phyloP scores from a whole-genome alignment of 2,888 invertebrate species.

The Parnassius apollo region DNA sequence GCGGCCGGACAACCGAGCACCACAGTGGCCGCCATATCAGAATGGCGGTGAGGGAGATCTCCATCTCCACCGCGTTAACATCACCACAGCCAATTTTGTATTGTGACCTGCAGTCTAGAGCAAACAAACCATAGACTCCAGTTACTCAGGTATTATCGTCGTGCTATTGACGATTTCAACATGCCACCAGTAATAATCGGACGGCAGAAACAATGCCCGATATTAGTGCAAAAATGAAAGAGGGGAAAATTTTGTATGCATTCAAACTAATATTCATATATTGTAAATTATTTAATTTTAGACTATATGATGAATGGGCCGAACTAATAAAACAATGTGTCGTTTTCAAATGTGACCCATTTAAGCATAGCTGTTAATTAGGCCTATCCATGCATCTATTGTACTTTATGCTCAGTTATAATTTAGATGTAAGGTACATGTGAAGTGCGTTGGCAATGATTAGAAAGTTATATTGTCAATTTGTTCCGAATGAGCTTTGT shows the following conservation, averaged over 20 bases:
- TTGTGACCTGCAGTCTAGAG: slow-evolving; percentile 32
- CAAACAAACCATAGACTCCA: neutral
- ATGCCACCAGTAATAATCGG: slow-evolving; percentile 6
- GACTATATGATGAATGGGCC: slow-evolving; percentile 53
- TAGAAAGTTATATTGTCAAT: slow-evolving; percentile 1
- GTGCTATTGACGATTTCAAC: slow-evolving; percentile 32
- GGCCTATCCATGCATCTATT: slow-evolving; percentile 57
- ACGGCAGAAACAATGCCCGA: slow-evolving; percentile 19
- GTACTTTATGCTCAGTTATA: slow-evolving; percentile 77
- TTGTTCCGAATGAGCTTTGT: neutral
- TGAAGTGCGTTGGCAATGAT: slow-evolving; percentile 19
- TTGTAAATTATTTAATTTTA: slow-evolving; percentile 74
- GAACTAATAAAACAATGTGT: slow-evolving; percentile 37
- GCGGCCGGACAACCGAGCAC: slow-evolving; percentile 80
- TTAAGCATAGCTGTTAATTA: slow-evolving; percentile 43
- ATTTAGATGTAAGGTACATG: slow-evolving; percentile 56
- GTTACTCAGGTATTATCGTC: slow-evolving; percentile 29
- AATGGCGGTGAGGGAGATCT: slow-evolving; percentile 82
- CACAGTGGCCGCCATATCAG: slow-evolving; percentile 77
- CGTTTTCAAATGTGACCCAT: slow-evolving; percentile 44
- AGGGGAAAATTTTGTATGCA: slow-evolving; percentile 52
- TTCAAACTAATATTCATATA: slow-evolving; percentile 67
- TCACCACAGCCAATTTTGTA: slow-evolving; percentile 31
- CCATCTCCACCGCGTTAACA: slow-evolving; percentile 33
- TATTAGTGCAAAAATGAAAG: slow-evolving; percentile 32